phyloP scores from a whole-genome alignment of 2,888 invertebrate species.

The Lithophane socia region DNA sequence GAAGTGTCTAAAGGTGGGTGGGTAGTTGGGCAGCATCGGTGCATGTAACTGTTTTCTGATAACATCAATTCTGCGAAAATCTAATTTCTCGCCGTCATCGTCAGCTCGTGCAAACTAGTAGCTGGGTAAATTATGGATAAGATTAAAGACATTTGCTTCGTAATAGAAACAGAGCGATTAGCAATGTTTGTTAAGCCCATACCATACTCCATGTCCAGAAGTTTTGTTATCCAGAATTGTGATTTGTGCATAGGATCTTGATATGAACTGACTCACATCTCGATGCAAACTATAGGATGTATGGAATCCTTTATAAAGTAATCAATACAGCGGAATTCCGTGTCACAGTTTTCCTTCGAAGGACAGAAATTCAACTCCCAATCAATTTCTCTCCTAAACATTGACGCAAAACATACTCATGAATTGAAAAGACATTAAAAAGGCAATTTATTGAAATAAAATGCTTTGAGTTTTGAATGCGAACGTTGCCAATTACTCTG shows the following conservation, averaged over 20 bases:
- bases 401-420: conserved; percentile 21
- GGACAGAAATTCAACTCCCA: not conserved
- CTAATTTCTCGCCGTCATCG: conserved; percentile 12
- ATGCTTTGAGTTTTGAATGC: conserved; percentile 42
- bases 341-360: not conserved
- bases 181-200: not conserved
- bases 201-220: not conserved
- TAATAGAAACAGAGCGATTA: conserved; percentile 5
- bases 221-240: not conserved
- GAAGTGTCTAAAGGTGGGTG: conserved; percentile 10
- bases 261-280: not conserved
- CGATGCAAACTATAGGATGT: not conserved
- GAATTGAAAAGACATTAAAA: conserved; percentile 31
- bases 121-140: conserved; percentile 15
- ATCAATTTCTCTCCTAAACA: conserved; percentile 19
- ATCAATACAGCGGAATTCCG: not conserved
- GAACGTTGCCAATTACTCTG: conserved; percentile 47
- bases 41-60: conserved; percentile 30
- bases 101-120: not conserved
- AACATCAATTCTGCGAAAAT: conserved; percentile 18
- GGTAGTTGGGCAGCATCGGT: conserved; percentile 4
- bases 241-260: not conserved
- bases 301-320: not conserved
- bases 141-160: conserved; percentile 26
- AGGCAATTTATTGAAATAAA: conserved; percentile 48